phyloP scores from a whole-genome alignment of 2,888 invertebrate species.

The Elmis aenea region DNA sequence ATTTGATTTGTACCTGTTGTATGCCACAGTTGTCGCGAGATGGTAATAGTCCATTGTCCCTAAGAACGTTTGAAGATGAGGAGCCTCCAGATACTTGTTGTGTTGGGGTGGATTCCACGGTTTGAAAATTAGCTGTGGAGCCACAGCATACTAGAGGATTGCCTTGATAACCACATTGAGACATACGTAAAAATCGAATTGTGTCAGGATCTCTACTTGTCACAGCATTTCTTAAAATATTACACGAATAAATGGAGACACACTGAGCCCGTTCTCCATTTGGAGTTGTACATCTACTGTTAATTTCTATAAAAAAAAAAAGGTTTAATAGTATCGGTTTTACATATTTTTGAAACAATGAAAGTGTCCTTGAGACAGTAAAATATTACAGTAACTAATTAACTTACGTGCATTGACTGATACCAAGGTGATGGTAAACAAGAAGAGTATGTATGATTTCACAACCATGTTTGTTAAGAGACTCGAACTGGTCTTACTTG shows the following conservation, averaged over 20 bases:
- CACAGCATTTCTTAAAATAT: slow-evolving; percentile 41
- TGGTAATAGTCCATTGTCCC: slow-evolving; percentile 23
- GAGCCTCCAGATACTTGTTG: background rate
- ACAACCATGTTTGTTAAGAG: too few species aligned
- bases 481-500: too few species aligned
- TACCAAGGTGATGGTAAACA: too few species aligned
- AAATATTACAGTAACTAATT: too few species aligned
- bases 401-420: too few species aligned
- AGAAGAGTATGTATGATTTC: too few species aligned
- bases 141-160: slow-evolving; percentile 54
- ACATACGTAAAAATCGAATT: slow-evolving; percentile 46
- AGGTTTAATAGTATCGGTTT: too few species aligned
- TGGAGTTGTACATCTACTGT: slow-evolving; percentile 25
- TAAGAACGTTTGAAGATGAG: slow-evolving; percentile 1
- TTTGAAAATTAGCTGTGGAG: slow-evolving; percentile 1
- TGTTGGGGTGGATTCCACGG: background rate
- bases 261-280: slow-evolving; percentile 44
- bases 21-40: slow-evolving; percentile 31
- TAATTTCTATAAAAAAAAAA: too few species aligned
- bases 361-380: too few species aligned
- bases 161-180: slow-evolving; percentile 53
- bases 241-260: slow-evolving; percentile 50
- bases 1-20: too few species aligned
- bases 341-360: too few species aligned
- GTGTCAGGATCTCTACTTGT: slow-evolving; percentile 34